Evolutionary conservation across 2,113 vertebrate species (phyloP), one percentile per base, ranked within the genome.

Genomic region (Rostratula benghalensis): DNA sequence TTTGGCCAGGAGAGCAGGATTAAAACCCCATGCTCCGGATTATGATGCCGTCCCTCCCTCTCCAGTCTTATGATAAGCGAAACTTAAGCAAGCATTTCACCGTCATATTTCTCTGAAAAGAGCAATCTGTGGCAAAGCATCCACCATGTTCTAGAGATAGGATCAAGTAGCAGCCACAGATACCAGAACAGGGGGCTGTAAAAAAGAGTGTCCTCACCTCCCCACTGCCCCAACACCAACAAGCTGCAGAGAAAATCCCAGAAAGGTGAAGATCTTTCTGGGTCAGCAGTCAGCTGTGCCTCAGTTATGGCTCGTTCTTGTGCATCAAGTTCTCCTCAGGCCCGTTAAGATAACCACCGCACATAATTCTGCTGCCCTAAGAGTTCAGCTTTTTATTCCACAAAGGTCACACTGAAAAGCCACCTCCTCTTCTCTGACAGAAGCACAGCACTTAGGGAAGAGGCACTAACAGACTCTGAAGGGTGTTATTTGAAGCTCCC

Each of bases 1-100:
- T 96, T 83, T 18, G 23, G 83, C 89, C 89, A 89, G 53, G 48
- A 89, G 33, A 96, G 25, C 81, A 91, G 85, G 89, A 96, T 96
- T 93, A 96, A 96, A 95, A 91, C 78, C 96, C 70, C 96, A 89
- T 95, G 94, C 77, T 94, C 81, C 0, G 21, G 95, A 96, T 96
- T 96, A 97, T 70, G 64, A 53, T 1, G 21, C 33, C 0, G 0
- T 39, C 54, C 81, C 61, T 91, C 77, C 91, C 89, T 81, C 51
- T 39, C 21, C 25, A 69, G 89, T 91, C 96, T 85, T 51, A 82
- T 63, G 89, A 94, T 41, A 91, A 90, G 48, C 9, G 6, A 87
- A 73, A 73, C 8, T 68, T 46, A 18, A 87, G 53, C 15, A 37
- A 82, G 61, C 81, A 48, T 70, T 88, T 83, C 54, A 85, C 35